Evolutionary conservation across 2,797 vertebrate genomes (phyloP), one percentile per base, ranked within the genome.

Genomic region (Carduelis carduelis): DNA sequence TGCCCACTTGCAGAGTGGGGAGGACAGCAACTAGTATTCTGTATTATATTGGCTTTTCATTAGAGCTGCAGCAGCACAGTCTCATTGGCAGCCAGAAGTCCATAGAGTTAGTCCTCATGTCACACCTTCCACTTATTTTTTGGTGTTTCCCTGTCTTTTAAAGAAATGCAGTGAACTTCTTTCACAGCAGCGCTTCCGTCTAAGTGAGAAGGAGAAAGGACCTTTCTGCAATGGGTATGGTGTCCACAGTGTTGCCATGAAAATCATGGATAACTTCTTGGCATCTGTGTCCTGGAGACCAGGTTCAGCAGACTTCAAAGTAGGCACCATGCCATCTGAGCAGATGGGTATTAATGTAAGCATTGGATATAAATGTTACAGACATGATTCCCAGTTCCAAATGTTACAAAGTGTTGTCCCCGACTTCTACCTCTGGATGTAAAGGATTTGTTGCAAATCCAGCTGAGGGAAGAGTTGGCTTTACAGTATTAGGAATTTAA

Each of bases 321-420:
- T 35, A 68, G 94, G 94, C 94, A 93, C 14, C 61, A 43, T 0
- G 46, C 83, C 81, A 93, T 95, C 65, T 63, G 71, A 83, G 77
- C 96, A 97, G 95, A 96, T 95, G 93, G 94, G 77, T 93, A 93
- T 96, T 96, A 97, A 91, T 95, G 65, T 34, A 50, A 92, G 90
- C 70, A 64, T 95, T 87, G 83, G 68, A 52, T 94, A 80, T 84
- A 80, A 86, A 83, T 81, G 44, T 87, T 82, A 69, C 11, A 53
- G 91, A 96, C 57, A 50, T 27, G 11, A 30, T 94, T 97, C 93
- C 93, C 26, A 8, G 79, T 91, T 96, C 80, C 86, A 64, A 74
- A 92, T 75, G 41, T 59, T 90, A 72, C 84, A 90, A 83, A 95
- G 92, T 75, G 53, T 91, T 94, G 74, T 87, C 95, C 76, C 97